Base-by-base conservation (phyloP, 2,888 invertebrate genomes). In the Polydrusus pterygomalis region DNA sequence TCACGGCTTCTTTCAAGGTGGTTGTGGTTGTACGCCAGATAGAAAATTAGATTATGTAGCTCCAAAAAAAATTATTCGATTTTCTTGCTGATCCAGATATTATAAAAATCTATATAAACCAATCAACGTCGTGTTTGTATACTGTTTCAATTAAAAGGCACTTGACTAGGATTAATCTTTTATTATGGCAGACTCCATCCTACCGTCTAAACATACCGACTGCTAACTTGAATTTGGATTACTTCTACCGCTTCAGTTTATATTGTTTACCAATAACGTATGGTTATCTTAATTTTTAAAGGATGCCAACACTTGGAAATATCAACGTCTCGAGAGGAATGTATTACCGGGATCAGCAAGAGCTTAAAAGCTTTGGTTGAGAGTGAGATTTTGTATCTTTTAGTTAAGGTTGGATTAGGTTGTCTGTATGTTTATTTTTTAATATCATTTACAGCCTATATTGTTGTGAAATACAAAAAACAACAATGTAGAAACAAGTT, bases 271-370 rank as follows among this genome's bases (percentile, higher is more conserved):
- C 18, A 60, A 60, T 38, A 60, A 58, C 9, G 10, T 51, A 3
- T 38, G 11, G 17, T 60, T 38, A 60, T 60, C 58, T 60, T 38
- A 60, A 60, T 11, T 60, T 58, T 58, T 58, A 34, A 58, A 58
- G 56, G 56, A 58, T 58, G 56, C 56, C 20, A 58, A 58, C 56
- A 58, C 56, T 58, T 34, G 34, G 7, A 54, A 30, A 30, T 54
- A 30, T 34, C 11, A 25, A 49, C 49, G 18, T 54, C 13, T n/a
- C 25, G 25, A 34, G 56, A 34, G 56, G 56, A n/a, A 9, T 58
- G 34, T 8, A 15, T 9, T 9, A 30, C 2, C 15, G n/a, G 5
- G 34, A 15, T 34, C 5, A 25, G 25, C 11, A 54, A 54, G 25
- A 15, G 34, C 34, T 58, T 58, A 30, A 58, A 58, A 58, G 34